Evolutionary conservation across 2,113 vertebrate genomes (phyloP), one percentile per base, ranked within the genome.

Genomic region (Arvicanthis niloticus): DNA sequence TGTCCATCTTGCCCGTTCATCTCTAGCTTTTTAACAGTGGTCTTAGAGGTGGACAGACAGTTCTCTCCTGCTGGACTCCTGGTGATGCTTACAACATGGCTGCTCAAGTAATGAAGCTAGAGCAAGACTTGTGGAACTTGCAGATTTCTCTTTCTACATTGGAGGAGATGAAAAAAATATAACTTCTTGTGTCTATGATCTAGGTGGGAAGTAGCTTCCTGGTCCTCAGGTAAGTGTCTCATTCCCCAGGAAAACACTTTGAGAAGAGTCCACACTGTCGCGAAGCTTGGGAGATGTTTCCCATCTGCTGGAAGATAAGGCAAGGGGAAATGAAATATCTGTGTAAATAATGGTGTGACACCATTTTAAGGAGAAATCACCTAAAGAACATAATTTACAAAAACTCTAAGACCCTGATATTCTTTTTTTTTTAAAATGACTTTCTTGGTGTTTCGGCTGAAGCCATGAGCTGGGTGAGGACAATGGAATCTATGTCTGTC

Each of bases 301-400:
- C 70, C 37, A 85, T 85, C 40, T 88, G 51, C 37, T 81, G 88
- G 34, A 62, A 42, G 51, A 48, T 56, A 34, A 7, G 4, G 62
- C 31, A 89, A 92, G 72, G 56, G 7, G 19, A 88, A 92, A 95
- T 77, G 19, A 88, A 93, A 73, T 72, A 29, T 8, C 26, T 45
- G 0, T 81, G 93, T 95, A 81, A 93, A 91, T 51, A 92, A 75
- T 6, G 60, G 31, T 2, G 68, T 72, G 48, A 65, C 82, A 24
- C 92, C 65, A 73, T 93, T 91, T 93, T 80, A 77, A 84, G 67
- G 58, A 88, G 65, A 65, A 84, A 78, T 37, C 24, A 88, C 48
- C 34, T 93, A 58, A 42, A 29, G 42, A 72, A 65, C 6, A 0
- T 67, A 51, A 78, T 80, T 91, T 94, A 21, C 72, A 42, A 72